Percentiles rank a stretch among this genome's conserved stretches.
These are phyloP conservation scores for Falco berigora DNA, from an alignment of 2,797 vertebrate genomes.

Conservation along the genomic window DNA sequence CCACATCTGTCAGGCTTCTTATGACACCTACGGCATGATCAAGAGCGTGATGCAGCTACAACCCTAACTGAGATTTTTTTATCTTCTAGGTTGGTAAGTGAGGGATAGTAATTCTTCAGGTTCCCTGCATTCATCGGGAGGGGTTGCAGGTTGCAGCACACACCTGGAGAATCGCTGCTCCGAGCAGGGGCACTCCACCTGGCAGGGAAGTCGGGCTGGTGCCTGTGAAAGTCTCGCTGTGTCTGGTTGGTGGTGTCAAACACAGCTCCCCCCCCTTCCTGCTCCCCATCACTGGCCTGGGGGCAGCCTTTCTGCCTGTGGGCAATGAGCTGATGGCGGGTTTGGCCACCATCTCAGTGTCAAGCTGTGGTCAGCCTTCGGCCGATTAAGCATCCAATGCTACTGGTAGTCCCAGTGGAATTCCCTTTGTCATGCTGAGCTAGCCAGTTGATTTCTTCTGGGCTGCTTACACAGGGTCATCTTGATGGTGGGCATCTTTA, in stretches of 20 bases:
- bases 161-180: not conserved
- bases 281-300: not conserved
- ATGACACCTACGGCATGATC: not conserved
- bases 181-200: not conserved
- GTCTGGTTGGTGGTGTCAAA: not conserved
- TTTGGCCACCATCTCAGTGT: not conserved
- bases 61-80: not conserved
- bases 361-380: not conserved
- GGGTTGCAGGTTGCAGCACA: not conserved
- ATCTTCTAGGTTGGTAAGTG: not conserved
- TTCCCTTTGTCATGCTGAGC: not conserved
- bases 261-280: not conserved
- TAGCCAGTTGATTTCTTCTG: not conserved
- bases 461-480: not conserved
- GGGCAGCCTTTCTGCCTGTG: not conserved
- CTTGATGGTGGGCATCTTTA: not conserved
- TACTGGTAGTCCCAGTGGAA: not conserved
- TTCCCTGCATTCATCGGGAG: not conserved
- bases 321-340: not conserved
- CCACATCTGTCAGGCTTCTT: not conserved
- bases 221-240: not conserved
- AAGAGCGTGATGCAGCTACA: not conserved
- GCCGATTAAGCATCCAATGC: not conserved
- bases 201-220: not conserved
- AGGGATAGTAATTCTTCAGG: not conserved